A percentile compares a stretch with the other conserved stretches of the same genome.
These are phyloP conservation scores for Orientallactaga bullata DNA, from an alignment of 2,113 vertebrate genomes.

Conservation along the genomic window DNA sequence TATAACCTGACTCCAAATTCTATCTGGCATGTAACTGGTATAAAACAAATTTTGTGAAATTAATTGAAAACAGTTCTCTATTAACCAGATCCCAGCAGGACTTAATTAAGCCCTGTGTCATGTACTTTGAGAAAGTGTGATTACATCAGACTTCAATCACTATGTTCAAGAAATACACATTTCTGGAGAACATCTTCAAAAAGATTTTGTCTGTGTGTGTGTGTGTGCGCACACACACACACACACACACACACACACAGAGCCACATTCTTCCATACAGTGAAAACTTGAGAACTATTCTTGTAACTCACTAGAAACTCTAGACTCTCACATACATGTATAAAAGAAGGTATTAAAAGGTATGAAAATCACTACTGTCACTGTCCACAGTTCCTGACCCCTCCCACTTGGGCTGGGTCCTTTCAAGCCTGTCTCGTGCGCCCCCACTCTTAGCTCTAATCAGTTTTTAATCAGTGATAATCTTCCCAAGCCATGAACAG, in stretches of 20 bases:
- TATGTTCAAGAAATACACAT: conserved; percentile 1
- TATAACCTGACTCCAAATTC: too few species aligned
- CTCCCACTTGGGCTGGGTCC: too few species aligned
- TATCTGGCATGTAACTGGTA: neutral
- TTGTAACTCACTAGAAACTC: conserved; percentile 10
- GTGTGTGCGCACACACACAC: neutral
- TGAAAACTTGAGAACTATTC: conserved; percentile 14
- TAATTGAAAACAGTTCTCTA: neutral
- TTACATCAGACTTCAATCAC: neutral
- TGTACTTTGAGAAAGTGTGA: neutral
- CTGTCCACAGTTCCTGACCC: too few species aligned
- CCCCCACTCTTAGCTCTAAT: too few species aligned
- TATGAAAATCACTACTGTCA: too few species aligned
- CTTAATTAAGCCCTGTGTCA: neutral
- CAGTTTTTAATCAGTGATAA: too few species aligned
- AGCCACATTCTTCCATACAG: neutral
- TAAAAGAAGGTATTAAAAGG: neutral
- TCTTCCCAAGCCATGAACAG: too few species aligned
- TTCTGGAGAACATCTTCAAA: neutral
- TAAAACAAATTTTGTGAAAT: conserved; percentile 2
- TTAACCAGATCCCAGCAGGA: neutral
- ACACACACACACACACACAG: neutral
- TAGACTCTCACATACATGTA: conserved; percentile 12
- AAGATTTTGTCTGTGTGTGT: neutral
- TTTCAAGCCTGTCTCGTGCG: too few species aligned